Base-by-base conservation (phyloP, 2,113 vertebrate species). In the Sebastes schlegelii region DNA sequence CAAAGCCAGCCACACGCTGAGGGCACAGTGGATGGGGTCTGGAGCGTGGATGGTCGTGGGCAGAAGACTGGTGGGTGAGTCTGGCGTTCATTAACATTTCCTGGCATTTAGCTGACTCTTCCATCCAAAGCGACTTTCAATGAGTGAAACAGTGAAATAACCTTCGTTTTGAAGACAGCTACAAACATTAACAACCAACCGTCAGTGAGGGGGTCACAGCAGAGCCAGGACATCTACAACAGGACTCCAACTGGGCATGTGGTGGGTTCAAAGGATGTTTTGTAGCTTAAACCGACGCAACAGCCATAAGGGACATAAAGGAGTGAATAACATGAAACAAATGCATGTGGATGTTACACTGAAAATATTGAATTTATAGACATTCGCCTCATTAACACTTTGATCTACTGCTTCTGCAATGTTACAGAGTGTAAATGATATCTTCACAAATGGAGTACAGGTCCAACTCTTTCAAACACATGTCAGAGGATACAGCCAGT, bases 1-100 rank as follows among this genome's bases (percentile, higher is more conserved):
- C 91, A 91, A 88, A 90, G 87, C 92, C 89, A 89, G 85, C 70
- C 90, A 71, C 93, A 91, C 74, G 75, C 86, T 80, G 90, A 86
- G 86, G 86, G 82, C 85, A 62, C 62, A 34, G 89, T 66, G 90
- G 78, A 79, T 67, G 77, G 63, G 84, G 86, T 79, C 79, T 84
- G 84, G 81, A 74, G 88, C 74, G 90, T 60, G 82, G 89, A 84
- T 69, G 85, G 86, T 74, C 17, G 83, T 43, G 66, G 88, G 86
- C 72, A 85, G 79, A 72, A 43, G 76, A 80, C 79, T 66, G 54
- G 45, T 72, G 83, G 75, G 70, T 5, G 51, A 74, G 69, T 83
- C 79, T 75, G 80, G 68, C 73, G 74, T 78, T 81, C 64, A 85
- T 90, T 87, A 88, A 71, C 84, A 79, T 86, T 84, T 81, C 48